Base-by-base conservation (phyloP, 2,113 vertebrate genomes). In the Coptodon rendalli region DNA sequence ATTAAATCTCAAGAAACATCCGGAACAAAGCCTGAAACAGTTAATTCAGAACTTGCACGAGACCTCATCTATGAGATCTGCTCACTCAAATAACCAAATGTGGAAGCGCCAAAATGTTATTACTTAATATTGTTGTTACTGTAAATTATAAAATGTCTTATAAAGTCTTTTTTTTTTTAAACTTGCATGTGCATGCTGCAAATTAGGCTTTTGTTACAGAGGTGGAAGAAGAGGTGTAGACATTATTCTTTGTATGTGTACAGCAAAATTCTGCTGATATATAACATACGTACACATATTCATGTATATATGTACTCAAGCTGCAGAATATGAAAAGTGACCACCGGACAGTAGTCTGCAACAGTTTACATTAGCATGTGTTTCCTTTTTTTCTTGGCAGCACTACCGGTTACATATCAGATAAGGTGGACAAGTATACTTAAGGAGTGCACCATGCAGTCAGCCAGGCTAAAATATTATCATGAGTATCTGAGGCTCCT, bases 311-410 rank as follows among this genome's bases (percentile, higher is more conserved):
- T 66, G 22, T 27, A 73, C 22, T 45, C 13, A 5, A 56, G 5
- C 5, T 38, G 43, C 7, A 19, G 14, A 57, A 53, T 61, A 81
- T 78, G 17, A 22, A 80, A 84, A 40, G 16, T 40, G 63, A 68
- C 19, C 22, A 34, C 40, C n/a, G 19, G 59, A 40, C 59, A 40
- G 61, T 48, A 68, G 50, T 13, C 16, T 10, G 22, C n/a, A 61
- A 3, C 38, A 48, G 56, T 16, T 22, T 66, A 81, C 76, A 34
- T n/a, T 68, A 78, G 9, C 48, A 29, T 71, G 17, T 24, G 16
- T 22, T 89, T 88, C 81, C 84, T 88, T 89, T 82, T 92, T 73
- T 87, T 31, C 68, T 80, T 13, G 7, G 27, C 66, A 50, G 54
- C 57, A 40, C 63, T 56, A 81, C 87, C 53, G 59, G 59, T 29